phyloP scores from a whole-genome alignment of 1,140 invertebrate species.

The Yoshiicerus persimilis region DNA sequence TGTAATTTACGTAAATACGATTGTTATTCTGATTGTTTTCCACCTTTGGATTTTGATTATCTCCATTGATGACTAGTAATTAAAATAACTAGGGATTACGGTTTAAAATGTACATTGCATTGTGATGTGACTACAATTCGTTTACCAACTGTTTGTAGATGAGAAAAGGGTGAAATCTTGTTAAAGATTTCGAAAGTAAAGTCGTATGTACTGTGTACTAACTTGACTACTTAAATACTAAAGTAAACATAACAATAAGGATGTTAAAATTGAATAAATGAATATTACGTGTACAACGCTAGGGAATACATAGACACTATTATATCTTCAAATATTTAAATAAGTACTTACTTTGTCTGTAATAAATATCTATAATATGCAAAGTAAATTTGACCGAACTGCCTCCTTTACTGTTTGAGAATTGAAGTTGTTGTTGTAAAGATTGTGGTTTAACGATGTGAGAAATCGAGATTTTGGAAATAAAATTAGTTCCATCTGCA shows the following conservation, averaged over 20 bases:
- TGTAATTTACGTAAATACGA: not conserved
- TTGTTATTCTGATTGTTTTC: not conserved
- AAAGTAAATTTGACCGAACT: not conserved
- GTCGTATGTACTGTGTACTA: slow-evolving; percentile 21
- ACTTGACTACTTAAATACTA: not conserved
- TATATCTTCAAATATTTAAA: not conserved
- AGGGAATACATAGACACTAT: not conserved
- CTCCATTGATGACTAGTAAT: too few relatives aligned
- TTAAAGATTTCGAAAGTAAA: slow-evolving; percentile 12
- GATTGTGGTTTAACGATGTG: slow-evolving; percentile 12
- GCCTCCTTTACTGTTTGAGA: not conserved
- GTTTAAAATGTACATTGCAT: too few relatives aligned
- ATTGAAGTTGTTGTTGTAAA: not conserved
- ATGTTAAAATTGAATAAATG: not conserved
- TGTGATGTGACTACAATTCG: not conserved
- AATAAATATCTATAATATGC: not conserved
- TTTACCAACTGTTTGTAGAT: not conserved
- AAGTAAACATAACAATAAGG: not conserved
- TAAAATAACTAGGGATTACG: too few relatives aligned
- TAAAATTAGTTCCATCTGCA: slow-evolving; percentile 22
- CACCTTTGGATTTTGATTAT: not conserved
- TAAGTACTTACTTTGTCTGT: not conserved
- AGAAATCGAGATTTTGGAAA: slow-evolving; percentile 20
- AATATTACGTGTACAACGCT: not conserved
- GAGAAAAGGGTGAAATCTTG: not conserved